Evolutionary conservation across 1,140 invertebrate genomes (phyloP).

Genomic region (Lordiphosa collinella): DNA sequence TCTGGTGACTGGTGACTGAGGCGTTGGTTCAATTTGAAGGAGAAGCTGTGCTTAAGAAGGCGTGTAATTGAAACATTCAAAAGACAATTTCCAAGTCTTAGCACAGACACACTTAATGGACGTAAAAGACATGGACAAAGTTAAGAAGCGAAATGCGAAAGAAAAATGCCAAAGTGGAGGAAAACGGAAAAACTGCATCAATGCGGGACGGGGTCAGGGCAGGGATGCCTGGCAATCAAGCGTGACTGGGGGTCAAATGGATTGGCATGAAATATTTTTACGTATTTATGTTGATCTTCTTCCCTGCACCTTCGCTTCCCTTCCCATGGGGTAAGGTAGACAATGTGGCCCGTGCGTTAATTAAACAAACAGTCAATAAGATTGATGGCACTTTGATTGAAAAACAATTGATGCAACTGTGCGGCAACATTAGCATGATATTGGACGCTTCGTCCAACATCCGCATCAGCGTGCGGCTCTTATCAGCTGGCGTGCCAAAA

Average conservation of each 20-base stretch:
- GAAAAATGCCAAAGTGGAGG: conserved; percentile 57
- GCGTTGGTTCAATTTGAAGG: conserved; percentile 71
- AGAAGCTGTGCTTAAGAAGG: conserved; percentile 80
- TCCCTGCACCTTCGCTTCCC: neutral
- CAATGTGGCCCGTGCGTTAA: conserved; percentile 52
- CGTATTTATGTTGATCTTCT: conserved; percentile 23
- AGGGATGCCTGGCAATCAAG: conserved; percentile 51
- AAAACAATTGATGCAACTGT: conserved; percentile 79
- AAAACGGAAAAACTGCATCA: conserved; percentile 33
- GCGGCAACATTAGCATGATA: conserved; percentile 74
- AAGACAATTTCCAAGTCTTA: conserved; percentile 80
- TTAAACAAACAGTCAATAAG: conserved; percentile 75
- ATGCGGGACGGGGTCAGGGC: neutral
- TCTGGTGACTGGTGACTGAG: conserved; percentile 20
- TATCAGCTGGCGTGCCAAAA: conserved; percentile 64
- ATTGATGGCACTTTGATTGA: conserved; percentile 77
- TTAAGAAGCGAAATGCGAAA: conserved; percentile 75
- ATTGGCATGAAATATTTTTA: conserved; percentile 52
- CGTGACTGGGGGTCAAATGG: conserved; percentile 65
- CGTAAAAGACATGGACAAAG: conserved; percentile 72
- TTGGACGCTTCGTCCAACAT: conserved; percentile 43
- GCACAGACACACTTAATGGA: conserved; percentile 79
- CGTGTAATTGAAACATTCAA: conserved; percentile 80
- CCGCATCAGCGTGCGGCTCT: conserved; percentile 43
- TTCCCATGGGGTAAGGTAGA: conserved; percentile 30